Base-by-base conservation (phyloP, 2,797 vertebrate genomes). In the Epinephelus coioides region DNA sequence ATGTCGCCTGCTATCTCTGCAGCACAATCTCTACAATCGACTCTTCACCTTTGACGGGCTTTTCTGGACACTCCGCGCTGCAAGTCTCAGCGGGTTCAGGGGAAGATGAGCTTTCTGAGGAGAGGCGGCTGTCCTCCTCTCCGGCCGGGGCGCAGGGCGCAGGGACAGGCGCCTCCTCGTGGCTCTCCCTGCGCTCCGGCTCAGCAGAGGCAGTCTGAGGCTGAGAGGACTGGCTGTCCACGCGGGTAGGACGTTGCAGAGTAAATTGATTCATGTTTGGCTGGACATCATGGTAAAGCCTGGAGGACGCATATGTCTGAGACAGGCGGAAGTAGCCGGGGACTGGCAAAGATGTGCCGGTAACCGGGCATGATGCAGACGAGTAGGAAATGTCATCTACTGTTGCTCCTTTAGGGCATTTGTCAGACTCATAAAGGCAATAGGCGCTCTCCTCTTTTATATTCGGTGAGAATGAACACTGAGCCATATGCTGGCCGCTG, bases 271-370 rank as follows among this genome's bases (percentile, higher is more conserved):
- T 90, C 83, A 96, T 93, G 80, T 93, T 96, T 50, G 96, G 94
- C 70, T 95, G 96, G 73, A 91, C 95, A 40, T 95, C 93, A 54
- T 95, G 94, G 91, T 97, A 98, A 77, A 94, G 95, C 95, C 98
- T 97, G 88, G 97, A 93, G 78, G 97, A 95, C 81, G 97, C 44
- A 85, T 98, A 98, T 18, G 98, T 96, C 95, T 99, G 98, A 70
- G 98, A 99, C 62, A 99, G 94, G 89, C 98, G 98, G 96, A 98
- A 99, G 92, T 99, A 99, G 76, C 98, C 98, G 27, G 98, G 98
- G 63, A 99, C 97, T 1, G 98, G 98, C 83, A 98, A 96, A 73
- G 96, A 96, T 87, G 95, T 93, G 88, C 94, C 80, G 76, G 86
- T 91, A 51, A 93, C 92, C 57, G 96, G 89, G 90, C 96, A 97